Conservation (phyloP, 2,113 vertebrate species). For the Pteropus alecto region DNA sequence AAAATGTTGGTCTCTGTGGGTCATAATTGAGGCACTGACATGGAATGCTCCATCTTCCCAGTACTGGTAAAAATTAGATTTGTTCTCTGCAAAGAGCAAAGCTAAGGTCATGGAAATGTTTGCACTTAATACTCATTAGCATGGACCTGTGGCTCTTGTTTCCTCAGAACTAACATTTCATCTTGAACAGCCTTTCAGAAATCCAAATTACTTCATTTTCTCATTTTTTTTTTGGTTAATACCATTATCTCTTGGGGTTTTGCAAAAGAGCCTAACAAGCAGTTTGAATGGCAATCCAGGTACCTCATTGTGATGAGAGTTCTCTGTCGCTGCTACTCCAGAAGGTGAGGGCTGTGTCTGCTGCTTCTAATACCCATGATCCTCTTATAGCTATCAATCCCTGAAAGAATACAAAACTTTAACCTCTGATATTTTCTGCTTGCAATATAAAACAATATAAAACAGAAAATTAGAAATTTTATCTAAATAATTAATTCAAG, state of each 20-base stretch:
- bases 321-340: not conserved
- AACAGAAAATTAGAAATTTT: slow-evolving; percentile 25
- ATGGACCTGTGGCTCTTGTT: not conserved
- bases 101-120: not conserved
- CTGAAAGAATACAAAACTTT: not conserved
- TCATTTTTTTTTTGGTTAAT: slow-evolving; percentile 2
- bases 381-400: not conserved
- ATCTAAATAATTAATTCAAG: slow-evolving; percentile 28
- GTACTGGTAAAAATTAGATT: not conserved
- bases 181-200: not conserved
- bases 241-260: not conserved
- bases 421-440: not conserved
- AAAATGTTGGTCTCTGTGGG: not conserved
- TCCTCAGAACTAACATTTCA: not conserved
- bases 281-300: not conserved
- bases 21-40: not conserved
- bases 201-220: not conserved
- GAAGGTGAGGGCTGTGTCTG: not conserved
- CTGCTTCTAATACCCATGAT: not conserved
- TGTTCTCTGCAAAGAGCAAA: not conserved
- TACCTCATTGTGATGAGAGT: not conserved
- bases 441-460: not conserved
- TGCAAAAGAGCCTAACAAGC: not conserved
- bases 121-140: not conserved
- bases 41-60: not conserved